These are phyloP conservation scores for Ibidorhyncha struthersii DNA, from an alignment of 2,113 vertebrate species.

Conservation along the genomic window DNA sequence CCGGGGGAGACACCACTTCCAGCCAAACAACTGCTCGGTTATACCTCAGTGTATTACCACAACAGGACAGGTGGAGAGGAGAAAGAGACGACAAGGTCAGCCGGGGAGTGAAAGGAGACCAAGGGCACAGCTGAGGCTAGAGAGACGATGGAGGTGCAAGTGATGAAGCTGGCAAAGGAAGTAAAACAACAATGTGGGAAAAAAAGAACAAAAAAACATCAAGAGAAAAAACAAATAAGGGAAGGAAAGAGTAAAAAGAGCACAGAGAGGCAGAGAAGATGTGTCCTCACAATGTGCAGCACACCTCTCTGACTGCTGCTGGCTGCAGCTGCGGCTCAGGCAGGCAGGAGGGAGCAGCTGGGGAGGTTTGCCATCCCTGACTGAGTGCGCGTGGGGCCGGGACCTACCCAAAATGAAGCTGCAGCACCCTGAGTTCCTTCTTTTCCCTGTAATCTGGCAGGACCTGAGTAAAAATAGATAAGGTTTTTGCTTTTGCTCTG, in stretches of 20 bases:
- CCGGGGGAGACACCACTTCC: neutral
- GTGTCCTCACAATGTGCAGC: neutral
- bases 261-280: neutral
- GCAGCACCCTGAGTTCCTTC: neutral
- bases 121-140: neutral
- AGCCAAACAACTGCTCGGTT: neutral
- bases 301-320: neutral
- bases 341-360: rapidly evolving
- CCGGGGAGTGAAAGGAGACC: neutral
- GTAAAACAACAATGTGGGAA: neutral
- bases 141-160: rapidly evolving
- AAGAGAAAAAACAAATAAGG: neutral
- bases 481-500: neutral
- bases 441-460: neutral
- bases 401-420: neutral
- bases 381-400: rapidly evolving
- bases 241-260: neutral
- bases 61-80: neutral
- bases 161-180: neutral
- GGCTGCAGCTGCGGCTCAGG: neutral
- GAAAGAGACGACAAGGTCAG: neutral
- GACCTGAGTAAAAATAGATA: neutral
- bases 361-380: neutral
- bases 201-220: neutral
- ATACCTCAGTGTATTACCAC: rapidly evolving